Base-by-base conservation (phyloP, 2,888 invertebrate genomes). In the Caenorhabditis doughertyi region DNA sequence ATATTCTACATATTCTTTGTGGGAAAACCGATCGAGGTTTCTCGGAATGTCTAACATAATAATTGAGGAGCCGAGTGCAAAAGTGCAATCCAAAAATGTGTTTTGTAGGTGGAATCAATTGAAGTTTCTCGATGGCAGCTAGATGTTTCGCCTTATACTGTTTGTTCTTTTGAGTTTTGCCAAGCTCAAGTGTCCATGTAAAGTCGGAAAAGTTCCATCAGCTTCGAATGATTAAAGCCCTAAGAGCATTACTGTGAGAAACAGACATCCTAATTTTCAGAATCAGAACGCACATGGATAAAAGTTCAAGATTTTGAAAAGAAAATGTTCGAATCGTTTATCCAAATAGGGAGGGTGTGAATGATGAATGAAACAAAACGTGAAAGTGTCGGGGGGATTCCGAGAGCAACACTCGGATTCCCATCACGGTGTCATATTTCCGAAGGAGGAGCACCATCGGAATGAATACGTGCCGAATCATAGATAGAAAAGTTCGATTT, bases 351-450 rank as follows among this genome's bases (percentile, higher is more conserved):
- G 60, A 58, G 72, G 44, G 44, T 47, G 44, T 47, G 44, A 47
- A 64, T 32, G 74, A 74, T 58, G 65, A 74, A 74, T 74, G 74
- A 67, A 74, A 74, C 72, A 74, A 65, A 67, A 67, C 64, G 73
- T 53, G 64, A 74, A 74, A 74, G 74, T 74, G 74, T 74, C 73
- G 44, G 55, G 49, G 56, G 65, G 74, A 64, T 73, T 73, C 73
- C 51, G 35, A 39, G 42, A 58, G 49, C 44, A 23, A 21, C 35
- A 53, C 64, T 64, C 64, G 62, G 67, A 67, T 67, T 74, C 67
- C 44, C 74, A 74, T 67, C 74, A 65, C 74, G 74, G 74, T 74
- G 74, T 74, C 74, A 58, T 67, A 74, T 74, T 74, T 74, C 74
- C 42, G 51, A 49, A 18, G 73, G 18, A 42, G 62, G 42, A n/a